phyloP scores from a whole-genome alignment of 1,140 invertebrate species.

The Dendrolimus punctatus region DNA sequence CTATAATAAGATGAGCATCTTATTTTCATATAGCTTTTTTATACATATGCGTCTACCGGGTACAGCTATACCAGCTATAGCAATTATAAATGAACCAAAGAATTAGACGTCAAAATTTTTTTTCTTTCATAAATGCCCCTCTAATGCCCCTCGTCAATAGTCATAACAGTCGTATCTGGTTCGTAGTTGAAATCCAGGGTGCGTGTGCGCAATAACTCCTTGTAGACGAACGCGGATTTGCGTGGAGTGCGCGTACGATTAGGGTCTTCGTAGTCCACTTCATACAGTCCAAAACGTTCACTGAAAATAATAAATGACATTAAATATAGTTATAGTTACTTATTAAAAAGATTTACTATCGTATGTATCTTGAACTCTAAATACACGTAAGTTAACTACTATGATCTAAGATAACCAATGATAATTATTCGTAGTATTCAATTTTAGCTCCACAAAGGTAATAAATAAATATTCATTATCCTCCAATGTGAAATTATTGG shows the following conservation, averaged over 20 bases:
- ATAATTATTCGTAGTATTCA: neutral
- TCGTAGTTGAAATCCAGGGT: conserved; percentile 57
- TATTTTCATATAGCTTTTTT: too few species aligned
- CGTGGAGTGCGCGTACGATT: conserved; percentile 77
- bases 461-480: neutral
- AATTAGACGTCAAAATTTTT: too few species aligned
- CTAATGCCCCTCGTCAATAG: conserved; percentile 29
- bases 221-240: conserved; percentile 75
- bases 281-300: conserved; percentile 80
- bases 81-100: too few species aligned
- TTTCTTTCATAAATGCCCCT: too few species aligned
- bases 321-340: neutral
- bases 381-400: too few species aligned
- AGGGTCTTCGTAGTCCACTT: conserved; percentile 79
- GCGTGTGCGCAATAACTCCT: conserved; percentile 68
- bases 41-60: too few species aligned
- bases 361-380: too few species aligned
- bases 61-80: too few species aligned
- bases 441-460: neutral
- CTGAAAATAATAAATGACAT: conserved; percentile 48
- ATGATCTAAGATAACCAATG: neutral
- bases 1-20: too few species aligned
- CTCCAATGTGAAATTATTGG: too few species aligned
- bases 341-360: neutral
- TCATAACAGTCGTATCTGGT: conserved; percentile 34